Conservation (phyloP, 2,797 vertebrate species). For the Lophius americanus region DNA sequence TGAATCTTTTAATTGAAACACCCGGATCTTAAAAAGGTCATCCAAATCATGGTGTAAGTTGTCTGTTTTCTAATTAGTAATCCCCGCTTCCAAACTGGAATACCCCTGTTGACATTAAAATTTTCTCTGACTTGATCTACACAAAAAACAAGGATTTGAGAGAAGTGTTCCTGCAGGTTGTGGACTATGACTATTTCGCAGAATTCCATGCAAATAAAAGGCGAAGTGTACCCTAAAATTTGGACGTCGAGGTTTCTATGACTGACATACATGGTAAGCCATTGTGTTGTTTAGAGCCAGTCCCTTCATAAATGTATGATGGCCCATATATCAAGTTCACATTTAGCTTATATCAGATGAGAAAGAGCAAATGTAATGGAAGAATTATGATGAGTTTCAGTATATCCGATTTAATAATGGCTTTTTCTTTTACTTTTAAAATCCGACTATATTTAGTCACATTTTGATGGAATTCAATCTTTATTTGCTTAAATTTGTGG, state of each 20-base stretch:
- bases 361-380: background rate
- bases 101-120: background rate
- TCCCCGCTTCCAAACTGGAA: too few relatives aligned
- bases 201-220: background rate
- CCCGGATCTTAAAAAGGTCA: background rate
- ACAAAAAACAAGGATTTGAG: background rate
- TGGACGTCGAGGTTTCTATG: background rate
- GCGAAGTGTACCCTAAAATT: background rate
- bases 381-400: background rate
- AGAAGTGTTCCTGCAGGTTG: background rate
- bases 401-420: background rate
- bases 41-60: background rate
- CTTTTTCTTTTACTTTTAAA: background rate
- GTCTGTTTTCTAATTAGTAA: too few relatives aligned
- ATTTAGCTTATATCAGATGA: background rate
- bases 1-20: background rate
- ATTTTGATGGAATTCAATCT: background rate
- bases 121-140: background rate
- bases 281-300: background rate
- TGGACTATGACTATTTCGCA: background rate
- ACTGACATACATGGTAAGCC: background rate
- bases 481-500: background rate
- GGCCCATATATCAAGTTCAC: background rate
- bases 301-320: background rate
- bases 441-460: constrained; percentile 2